Conservation (phyloP, 2,113 vertebrate species). For the Heteronetta atricapilla region DNA sequence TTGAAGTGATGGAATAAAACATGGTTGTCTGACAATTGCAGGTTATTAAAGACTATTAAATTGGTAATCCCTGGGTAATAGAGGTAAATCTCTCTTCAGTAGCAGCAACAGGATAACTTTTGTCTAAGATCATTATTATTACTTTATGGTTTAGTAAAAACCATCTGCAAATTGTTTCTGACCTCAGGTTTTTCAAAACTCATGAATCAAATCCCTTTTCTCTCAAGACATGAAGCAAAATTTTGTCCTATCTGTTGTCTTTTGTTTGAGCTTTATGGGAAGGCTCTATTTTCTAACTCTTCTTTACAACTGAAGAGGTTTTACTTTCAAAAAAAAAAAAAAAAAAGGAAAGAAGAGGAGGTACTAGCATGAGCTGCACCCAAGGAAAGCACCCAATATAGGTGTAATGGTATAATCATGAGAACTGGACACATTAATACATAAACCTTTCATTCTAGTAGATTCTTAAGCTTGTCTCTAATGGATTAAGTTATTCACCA, state of each 20-base stretch:
- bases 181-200: constrained; percentile 43
- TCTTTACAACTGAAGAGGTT: neutral
- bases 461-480: neutral
- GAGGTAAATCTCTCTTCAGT: constrained; percentile 37
- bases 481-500: neutral
- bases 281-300: neutral
- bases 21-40: constrained; percentile 51
- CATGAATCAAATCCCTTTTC: neutral
- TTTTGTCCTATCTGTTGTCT: neutral
- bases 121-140: constrained; percentile 50
- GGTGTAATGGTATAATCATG: neutral
- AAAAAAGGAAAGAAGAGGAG: neutral
- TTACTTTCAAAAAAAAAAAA: neutral
- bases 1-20: constrained; percentile 39
- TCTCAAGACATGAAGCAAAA: neutral
- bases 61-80: constrained; percentile 39
- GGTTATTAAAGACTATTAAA: constrained; percentile 60
- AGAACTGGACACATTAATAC: neutral
- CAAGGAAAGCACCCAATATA: neutral
- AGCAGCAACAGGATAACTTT: constrained; percentile 21
- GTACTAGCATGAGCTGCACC: neutral
- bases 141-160: constrained; percentile 39
- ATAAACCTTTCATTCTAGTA: neutral
- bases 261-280: neutral
- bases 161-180: constrained; percentile 50